Base-by-base conservation (phyloP, 1,140 invertebrate species). In the Meteorus sp. region DNA sequence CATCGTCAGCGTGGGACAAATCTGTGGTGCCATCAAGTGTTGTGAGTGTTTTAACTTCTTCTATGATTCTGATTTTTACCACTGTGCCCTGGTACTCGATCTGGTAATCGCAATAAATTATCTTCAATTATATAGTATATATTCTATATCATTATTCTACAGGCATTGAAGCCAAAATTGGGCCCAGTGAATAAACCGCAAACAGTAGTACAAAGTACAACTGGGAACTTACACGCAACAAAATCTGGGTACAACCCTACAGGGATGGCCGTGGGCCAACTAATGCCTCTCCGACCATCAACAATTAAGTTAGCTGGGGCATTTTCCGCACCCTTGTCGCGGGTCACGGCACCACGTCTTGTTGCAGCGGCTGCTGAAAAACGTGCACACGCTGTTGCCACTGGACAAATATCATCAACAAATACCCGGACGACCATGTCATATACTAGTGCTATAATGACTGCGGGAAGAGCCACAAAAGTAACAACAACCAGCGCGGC, bases 361-460 rank as follows among this genome's bases (percentile, higher is more conserved):
- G 61, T 83, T 57, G 76, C 84, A 56, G 76, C 82, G 76, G 75
- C 73, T 41, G 81, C 73, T 41, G 81, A 81, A 33, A 82, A 81
- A 66, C 69, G 78, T 55, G 73, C 76, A 8, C 74, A 76, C 39
- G 62, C 72, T 17, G 52, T 71, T 56, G 62, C 74, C 31, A 58
- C 80, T 52, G 72, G 82, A 45, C 74, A 81, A 61, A 59, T 82
- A 63, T 65, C 81, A 9, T 71, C 69, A 20, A 77, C 79, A 4
- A 81, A 75, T 59, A 84, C 82, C n/a, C 84, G 84, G 64, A 84
- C 83, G 43, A 88, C 84, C 19, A 85, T 84, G 81, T 85, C 84
- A 1, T 85, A 87, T 61, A 85, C 85, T 13, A 82, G 79, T 56
- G 84, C 84, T 44, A 85, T 86, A 44, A 85, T 84, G 81, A 82